phyloP scores from a whole-genome alignment of 2,113 vertebrate species.

The Tauraco erythrolophus region DNA sequence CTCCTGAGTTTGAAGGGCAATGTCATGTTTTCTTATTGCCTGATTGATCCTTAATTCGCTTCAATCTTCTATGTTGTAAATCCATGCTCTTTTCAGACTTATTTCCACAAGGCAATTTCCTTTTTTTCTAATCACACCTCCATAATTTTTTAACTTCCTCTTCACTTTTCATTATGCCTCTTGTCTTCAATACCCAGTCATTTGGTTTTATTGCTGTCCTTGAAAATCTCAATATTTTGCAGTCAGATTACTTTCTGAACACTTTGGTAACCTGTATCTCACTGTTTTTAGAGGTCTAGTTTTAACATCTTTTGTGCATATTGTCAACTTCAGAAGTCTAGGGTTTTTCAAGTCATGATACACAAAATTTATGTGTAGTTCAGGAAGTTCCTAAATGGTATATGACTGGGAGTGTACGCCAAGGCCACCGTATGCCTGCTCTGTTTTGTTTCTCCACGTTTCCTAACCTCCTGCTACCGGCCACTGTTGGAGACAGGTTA shows the following conservation, averaged over 20 bases:
- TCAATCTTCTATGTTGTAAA: background rate
- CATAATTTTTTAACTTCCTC: conserved; percentile 1
- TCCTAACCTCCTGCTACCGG: background rate
- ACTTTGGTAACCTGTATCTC: background rate
- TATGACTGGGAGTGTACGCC: accelerated
- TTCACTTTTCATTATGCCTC: background rate
- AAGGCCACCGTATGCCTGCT: background rate
- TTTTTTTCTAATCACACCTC: background rate
- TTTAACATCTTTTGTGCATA: background rate
- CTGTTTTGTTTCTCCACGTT: background rate
- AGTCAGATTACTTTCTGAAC: background rate
- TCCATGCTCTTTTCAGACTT: background rate
- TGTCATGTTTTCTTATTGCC: background rate
- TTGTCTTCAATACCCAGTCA: background rate
- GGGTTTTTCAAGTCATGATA: accelerated
- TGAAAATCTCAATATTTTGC: background rate
- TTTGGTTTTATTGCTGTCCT: conserved; percentile 18
- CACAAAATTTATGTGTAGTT: background rate
- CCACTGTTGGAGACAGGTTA: background rate
- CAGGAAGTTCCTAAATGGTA: background rate
- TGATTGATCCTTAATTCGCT: background rate
- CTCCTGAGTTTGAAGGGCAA: background rate
- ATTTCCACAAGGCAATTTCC: conserved; percentile 44
- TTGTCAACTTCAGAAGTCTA: background rate
- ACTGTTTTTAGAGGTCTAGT: background rate